Evolutionary conservation across 2,113 vertebrate species (phyloP), one percentile per base, ranked within the genome.

Genomic region (Erythrocercus mccallii): DNA sequence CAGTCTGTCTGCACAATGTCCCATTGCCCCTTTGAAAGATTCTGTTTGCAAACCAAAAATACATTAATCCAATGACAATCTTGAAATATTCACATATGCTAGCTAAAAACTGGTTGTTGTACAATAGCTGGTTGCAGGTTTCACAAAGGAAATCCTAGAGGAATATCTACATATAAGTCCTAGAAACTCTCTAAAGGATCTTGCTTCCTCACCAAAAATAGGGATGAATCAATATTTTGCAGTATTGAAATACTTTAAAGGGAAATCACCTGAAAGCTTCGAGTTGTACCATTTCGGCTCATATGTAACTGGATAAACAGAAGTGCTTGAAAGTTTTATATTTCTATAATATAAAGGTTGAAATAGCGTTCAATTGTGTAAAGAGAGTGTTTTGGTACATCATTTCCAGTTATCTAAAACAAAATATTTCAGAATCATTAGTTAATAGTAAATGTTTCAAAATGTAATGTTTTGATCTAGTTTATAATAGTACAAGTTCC

Each of bases 1-100:
- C 92, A 88, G 74, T 38, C 91, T 88, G 87, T 85, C 87, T 90
- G 82, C 77, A 48, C 37, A 66, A 69, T 2, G 2, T 74, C 74
- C 77, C 33, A 30, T 44, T 51, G 83, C 37, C 50, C 68, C 88
- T 93, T 83, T 60, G 64, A 92, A 95, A 90, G 56, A 84, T 84
- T 93, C 74, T 76, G 69, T 88, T 86, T 93, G 71, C 65, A 94
- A 88, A 90, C 44, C 58, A 56, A 71, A 93, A 80, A 73, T 65
- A 72, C 65, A 81, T 88, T 88, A 79, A 91, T 89, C 68, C 60
- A 66, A 24, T 1, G 2, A n/a, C 17, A 23, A 58, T 78, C 64
- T 61, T 79, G 56, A 88, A 88, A 90, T 62, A n/a, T 24, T 79
- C 60, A 27, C 51, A 44, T 57, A 65, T 45, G 30, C 48, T 95